Evolutionary conservation across 2,113 vertebrate species (phyloP), one percentile per base, ranked within the genome.

Genomic region (Phalacrocorax brasilianus): DNA sequence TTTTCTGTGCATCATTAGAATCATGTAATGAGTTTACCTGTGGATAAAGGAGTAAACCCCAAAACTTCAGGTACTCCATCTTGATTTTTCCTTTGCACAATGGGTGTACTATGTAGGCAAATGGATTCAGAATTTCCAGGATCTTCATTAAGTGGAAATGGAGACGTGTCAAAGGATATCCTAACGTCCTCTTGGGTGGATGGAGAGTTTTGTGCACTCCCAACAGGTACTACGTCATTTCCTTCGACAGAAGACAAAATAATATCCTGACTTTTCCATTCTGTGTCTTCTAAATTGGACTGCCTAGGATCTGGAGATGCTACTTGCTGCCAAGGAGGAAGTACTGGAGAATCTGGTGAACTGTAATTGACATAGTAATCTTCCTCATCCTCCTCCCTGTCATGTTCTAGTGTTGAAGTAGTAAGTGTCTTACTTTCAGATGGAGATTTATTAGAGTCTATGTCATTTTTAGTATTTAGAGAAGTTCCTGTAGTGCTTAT

Each of bases 321-420:
- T 66, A 97, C 94, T 52, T 98, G 96, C 94, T 99, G 99, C 99
- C 99, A 99, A 44, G 99, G 97, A 30, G 98, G 98, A 94, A 99
- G 95, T 42, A 98, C 95, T 52, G 98, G 98, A 74, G 98, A 99
- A 88, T 98, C 98, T 78, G 99, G 98, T 81, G 98, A 98, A 80
- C 96, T 97, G 52, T 93, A 98, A 96, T 38, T 97, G 85, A 97
- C 9, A 7, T 97, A 97, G 86, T 94, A 97, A 68, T 98, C 95
- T 27, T 95, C 97, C 8, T 98, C 97, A 28, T 95, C 97, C 32
- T 97, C 94, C 52, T 98, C 97, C 80, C 96, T 92, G 32, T 98
- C 91, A 23, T 59, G 93, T 75, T 96, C 93, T 85, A 97, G 63
- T 91, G 93, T 85, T 89, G 94, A 88, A 89, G 93, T n/a, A 91